phyloP scores from a whole-genome alignment of 2,888 invertebrate genomes.

The Sipha maydis region DNA sequence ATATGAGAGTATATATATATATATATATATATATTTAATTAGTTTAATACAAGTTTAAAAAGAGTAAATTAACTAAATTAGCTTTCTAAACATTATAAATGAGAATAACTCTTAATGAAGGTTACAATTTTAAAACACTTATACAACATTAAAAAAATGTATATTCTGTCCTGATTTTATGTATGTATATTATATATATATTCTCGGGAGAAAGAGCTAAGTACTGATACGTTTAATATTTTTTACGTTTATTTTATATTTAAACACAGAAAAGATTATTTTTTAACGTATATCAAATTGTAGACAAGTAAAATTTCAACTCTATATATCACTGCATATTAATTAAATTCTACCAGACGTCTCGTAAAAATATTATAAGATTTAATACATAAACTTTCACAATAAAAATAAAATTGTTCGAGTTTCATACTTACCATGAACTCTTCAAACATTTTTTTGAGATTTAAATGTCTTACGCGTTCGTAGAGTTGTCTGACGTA shows the following conservation, averaged over 20 bases:
- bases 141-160: neutral
- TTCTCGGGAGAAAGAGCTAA: neutral
- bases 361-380: slow-evolving; percentile 39
- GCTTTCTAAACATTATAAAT: neutral
- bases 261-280: neutral
- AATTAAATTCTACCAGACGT: slow-evolving; percentile 48
- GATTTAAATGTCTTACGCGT: too few relatives aligned
- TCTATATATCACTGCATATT: slow-evolving; percentile 22
- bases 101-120: neutral
- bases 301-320: slow-evolving; percentile 41
- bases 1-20: too few relatives aligned
- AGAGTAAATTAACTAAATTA: too few relatives aligned
- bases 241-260: slow-evolving; percentile 26
- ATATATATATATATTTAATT: too few relatives aligned
- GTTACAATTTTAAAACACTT: neutral
- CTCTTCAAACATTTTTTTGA: neutral
- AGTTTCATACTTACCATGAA: neutral
- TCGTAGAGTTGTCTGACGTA: neutral
- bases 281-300: slow-evolving; percentile 39
- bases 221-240: neutral
- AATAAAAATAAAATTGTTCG: neutral
- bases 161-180: neutral
- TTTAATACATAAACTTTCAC: slow-evolving; percentile 39
- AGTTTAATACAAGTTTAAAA: too few relatives aligned
- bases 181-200: neutral